phyloP scores from a whole-genome alignment of 2,888 invertebrate species.

The Ophioninae sp. region DNA sequence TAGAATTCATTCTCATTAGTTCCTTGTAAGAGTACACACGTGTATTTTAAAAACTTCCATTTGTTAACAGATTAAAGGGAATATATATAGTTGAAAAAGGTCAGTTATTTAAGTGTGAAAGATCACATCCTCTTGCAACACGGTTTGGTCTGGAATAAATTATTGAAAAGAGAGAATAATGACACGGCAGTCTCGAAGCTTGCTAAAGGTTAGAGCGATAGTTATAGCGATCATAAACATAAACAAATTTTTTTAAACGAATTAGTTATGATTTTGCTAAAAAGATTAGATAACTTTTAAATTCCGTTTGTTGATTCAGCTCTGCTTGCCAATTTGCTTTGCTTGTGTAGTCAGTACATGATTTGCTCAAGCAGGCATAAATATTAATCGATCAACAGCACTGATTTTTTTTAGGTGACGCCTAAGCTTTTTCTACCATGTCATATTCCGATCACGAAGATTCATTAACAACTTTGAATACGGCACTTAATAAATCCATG shows the following conservation, averaged over 20 bases:
- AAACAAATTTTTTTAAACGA: too few relatives aligned
- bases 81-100: background rate
- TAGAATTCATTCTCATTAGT: background rate
- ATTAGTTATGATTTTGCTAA: too few relatives aligned
- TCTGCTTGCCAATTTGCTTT: background rate
- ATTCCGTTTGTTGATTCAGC: too few relatives aligned
- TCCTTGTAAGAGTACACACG: background rate
- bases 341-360: background rate
- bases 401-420: background rate
- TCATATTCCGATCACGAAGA: constrained; percentile 61
- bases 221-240: background rate
- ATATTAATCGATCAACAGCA: background rate
- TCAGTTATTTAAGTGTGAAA: background rate
- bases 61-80: background rate
- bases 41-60: background rate
- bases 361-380: background rate
- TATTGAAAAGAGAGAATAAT: background rate
- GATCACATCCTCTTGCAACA: background rate
- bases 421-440: constrained; percentile 31
- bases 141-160: background rate
- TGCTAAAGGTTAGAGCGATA: background rate
- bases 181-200: background rate
- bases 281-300: too few relatives aligned
- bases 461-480: constrained; percentile 69
- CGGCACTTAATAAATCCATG: constrained; percentile 71